Percentiles rank a stretch among this genome's conserved stretches.
Conservation (phyloP, 1,140 invertebrate genomes). For the Ephestia elutella region DNA sequence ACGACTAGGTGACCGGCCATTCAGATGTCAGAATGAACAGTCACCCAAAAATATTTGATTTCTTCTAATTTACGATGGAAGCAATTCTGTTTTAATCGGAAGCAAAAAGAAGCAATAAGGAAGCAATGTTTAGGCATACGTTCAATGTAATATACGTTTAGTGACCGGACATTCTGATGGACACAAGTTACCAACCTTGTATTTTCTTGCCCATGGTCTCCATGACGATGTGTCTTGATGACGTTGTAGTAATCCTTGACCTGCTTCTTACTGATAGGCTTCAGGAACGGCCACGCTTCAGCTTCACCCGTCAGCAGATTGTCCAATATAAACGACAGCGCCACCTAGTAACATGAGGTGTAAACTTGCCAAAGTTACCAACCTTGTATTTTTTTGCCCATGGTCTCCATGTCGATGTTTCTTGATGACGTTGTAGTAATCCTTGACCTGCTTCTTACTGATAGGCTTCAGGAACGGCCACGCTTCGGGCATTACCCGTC, state of each 20-base stretch:
- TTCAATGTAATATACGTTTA: too few relatives aligned
- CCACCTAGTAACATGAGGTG: too few relatives aligned
- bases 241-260: constrained; percentile 96
- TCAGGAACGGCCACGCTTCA: constrained; percentile 95
- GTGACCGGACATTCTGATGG: too few relatives aligned
- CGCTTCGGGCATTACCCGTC: constrained; percentile 86
- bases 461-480: constrained; percentile 98
- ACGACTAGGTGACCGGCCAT: too few relatives aligned
- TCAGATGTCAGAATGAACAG: too few relatives aligned
- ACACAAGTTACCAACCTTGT: constrained; percentile 77
- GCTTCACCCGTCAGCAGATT: constrained; percentile 89
- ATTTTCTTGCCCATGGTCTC: constrained; percentile 92
- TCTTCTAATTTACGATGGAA: too few relatives aligned
- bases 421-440: constrained; percentile 96
- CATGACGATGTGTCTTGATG: constrained; percentile 95
- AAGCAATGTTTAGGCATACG: too few relatives aligned
- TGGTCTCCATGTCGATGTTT: constrained; percentile 95
- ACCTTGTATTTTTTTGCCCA: constrained; percentile 90
- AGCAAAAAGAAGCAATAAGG: too few relatives aligned
- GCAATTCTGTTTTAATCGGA: too few relatives aligned
- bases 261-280: constrained; percentile 96
- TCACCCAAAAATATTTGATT: too few relatives aligned
- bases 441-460: constrained; percentile 94
- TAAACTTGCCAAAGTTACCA: too few relatives aligned
- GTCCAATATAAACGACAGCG: constrained; percentile 95